A percentile compares a stretch with the other conserved stretches of the same genome.
phyloP scores from a whole-genome alignment of 1,140 invertebrate genomes.

The Habropoda laboriosa region DNA sequence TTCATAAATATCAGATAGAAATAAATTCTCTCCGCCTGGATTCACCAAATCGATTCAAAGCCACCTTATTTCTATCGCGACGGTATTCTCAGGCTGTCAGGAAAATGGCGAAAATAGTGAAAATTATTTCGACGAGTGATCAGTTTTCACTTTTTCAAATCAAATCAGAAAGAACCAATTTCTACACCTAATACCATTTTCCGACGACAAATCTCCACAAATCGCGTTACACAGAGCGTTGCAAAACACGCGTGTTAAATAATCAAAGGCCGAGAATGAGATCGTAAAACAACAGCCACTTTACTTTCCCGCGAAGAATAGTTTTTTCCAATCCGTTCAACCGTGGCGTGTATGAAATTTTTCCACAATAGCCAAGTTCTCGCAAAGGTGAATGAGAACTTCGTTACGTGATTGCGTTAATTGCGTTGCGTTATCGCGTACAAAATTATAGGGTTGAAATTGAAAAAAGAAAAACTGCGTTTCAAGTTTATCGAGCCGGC shows the following conservation, averaged over 20 bases:
- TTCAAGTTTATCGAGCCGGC: neutral
- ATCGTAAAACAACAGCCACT: neutral
- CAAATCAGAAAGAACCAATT: too few relatives aligned
- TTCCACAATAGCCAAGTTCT: neutral
- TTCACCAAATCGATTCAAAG: too few relatives aligned
- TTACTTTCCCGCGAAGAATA: neutral
- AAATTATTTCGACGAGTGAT: too few relatives aligned
- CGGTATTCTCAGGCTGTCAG: too few relatives aligned
- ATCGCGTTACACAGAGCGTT: neutral
- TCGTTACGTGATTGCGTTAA: neutral
- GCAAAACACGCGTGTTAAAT: neutral
- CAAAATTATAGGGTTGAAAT: neutral
- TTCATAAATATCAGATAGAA: too few relatives aligned
- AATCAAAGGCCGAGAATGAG: neutral
- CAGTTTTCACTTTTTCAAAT: too few relatives aligned
- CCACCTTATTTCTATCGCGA: too few relatives aligned
- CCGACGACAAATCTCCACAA: too few relatives aligned
- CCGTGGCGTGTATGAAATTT: neutral
- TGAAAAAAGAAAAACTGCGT: neutral
- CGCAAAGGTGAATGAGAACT: neutral
- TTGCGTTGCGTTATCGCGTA: neutral
- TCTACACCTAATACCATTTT: too few relatives aligned
- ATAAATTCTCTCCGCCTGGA: too few relatives aligned
- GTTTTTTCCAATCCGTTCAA: constrained; percentile 7
- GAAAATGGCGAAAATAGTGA: too few relatives aligned